Evolutionary conservation across 2,888 invertebrate genomes (phyloP), one percentile per base, ranked within the genome.

Genomic region (Ashinkailepas kermadecensis): DNA sequence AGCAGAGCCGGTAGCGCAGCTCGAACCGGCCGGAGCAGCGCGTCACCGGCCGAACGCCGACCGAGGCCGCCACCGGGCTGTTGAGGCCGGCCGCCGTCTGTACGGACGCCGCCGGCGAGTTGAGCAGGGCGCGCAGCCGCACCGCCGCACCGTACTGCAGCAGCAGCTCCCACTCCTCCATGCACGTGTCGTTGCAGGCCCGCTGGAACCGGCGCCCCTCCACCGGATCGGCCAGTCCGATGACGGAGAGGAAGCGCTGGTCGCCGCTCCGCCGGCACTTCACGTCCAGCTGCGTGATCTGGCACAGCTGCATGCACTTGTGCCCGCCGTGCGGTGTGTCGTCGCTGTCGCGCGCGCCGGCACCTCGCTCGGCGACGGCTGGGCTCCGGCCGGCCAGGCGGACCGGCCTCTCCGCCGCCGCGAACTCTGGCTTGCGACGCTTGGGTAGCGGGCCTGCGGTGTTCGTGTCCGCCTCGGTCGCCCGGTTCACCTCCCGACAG

Each of bases 121-220:
- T 13, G 13, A 67, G 25, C 25, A n/a, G n/a, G 10, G 25, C 67
- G n/a, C 67, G 67, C 67, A 67, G 67, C 67, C 25, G 67, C 67
- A 25, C 67, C 11, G 67, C 67, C 12, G 67, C 67, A 12, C 67
- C 67, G 25, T 67, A 67, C 67, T 67, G 67, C n/a, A 67, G 67
- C 67, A 67, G 25, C 25, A 67, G 67, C n/a, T 67, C 67, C 67
- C 67, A 67, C 67, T 67, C 67, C 67, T 67, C 67, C 67, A 67
- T 67, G 25, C 67, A 67, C 25, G 67, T 67, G 67, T 67, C 67
- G 67, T 67, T 67, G 67, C 67, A 67, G 67, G 25, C 67, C 25
- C 25, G 67, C 25, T 12, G 25, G 67, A 67, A 67, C 25, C 67
- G 67, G 12, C 67, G 67, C 13, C 67, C 67, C 67, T 67, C 67